Evolutionary conservation across 2,888 invertebrate species (phyloP), one percentile per base, ranked within the genome.

Genomic region (Sinohyriopsis cumingii): DNA sequence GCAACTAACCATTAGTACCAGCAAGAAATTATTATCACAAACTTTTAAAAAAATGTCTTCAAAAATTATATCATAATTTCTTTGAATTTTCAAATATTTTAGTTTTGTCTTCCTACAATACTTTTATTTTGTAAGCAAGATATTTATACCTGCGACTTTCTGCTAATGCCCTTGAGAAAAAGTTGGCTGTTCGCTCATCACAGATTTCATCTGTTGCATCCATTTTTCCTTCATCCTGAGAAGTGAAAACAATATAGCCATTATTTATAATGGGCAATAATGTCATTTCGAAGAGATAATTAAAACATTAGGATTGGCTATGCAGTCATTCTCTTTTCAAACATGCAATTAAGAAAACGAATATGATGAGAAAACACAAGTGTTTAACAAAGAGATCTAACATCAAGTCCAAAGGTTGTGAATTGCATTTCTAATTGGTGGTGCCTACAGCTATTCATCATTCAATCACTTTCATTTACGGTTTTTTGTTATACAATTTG

Each of bases 111-210:
- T 45, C 45, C 15, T 1, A 45, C 15, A 45, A 45, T 15, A 15
- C 15, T 45, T 33, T 33, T 45, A 3, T 45, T 15, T 45, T 45
- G 15, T 45, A 45, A 45, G 45, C 45, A 45, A 12, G 45, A 12
- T 25, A 24, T 60, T 33, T 28, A 63, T 78, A 86, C 88, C 87
- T 86, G 76, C 81, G 77, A 70, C 87, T 87, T 67, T 86, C 88
- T 28, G 77, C 66, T 33, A 87, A 63, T n/a, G 87, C 88, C 72
- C 86, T 80, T 19, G 80, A 67, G 69, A 85, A 84, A 68, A 88
- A 88, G 60, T 83, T 77, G 19, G 75, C 71, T 54, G 84, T 81
- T 67, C 86, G 81, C n/a, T 81, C 79, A 33, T 83, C 83, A 77
- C 83, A 80, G 18, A 87, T 68, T 55, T 85, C 84, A 61, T 80